These are phyloP conservation scores for Gadopsis bispinosus DNA, from an alignment of 2,797 vertebrate species.

Conservation along the genomic window DNA sequence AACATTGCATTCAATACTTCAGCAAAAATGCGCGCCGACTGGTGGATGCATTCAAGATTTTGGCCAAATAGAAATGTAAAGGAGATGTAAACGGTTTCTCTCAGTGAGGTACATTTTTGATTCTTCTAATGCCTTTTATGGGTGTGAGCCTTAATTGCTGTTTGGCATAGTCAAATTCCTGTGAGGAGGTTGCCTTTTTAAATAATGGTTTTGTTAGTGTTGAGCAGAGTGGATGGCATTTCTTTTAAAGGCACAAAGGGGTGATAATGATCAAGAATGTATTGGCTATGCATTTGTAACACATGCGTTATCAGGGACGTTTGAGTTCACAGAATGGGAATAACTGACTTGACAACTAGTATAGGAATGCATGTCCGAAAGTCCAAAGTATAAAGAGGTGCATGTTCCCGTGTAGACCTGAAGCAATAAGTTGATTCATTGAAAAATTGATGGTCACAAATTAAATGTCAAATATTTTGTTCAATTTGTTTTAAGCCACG, in stretches of 20 bases:
- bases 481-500: not conserved
- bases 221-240: not conserved
- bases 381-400: not conserved
- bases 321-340: slow-evolving; percentile 1
- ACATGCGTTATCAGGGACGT: not conserved
- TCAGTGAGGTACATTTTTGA: not conserved
- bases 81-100: not conserved
- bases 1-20: not conserved
- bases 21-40: not conserved
- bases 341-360: not conserved
- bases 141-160: not conserved
- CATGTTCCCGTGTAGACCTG: not conserved
- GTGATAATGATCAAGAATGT: slow-evolving; percentile 35
- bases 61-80: slow-evolving; percentile 7
- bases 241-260: not conserved
- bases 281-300: slow-evolving; percentile 1
- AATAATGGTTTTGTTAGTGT: slow-evolving; percentile 4
- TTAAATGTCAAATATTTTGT: not conserved
- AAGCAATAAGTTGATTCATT: not conserved
- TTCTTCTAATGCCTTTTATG: slow-evolving; percentile 6
- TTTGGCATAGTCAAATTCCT: not conserved
- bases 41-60: not conserved
- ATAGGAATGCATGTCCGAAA: not conserved
- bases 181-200: slow-evolving; percentile 7
- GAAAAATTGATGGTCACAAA: not conserved